Conservation (phyloP, 92 coral and sea anemone genomes). For the Palythoa grandiflora region DNA sequence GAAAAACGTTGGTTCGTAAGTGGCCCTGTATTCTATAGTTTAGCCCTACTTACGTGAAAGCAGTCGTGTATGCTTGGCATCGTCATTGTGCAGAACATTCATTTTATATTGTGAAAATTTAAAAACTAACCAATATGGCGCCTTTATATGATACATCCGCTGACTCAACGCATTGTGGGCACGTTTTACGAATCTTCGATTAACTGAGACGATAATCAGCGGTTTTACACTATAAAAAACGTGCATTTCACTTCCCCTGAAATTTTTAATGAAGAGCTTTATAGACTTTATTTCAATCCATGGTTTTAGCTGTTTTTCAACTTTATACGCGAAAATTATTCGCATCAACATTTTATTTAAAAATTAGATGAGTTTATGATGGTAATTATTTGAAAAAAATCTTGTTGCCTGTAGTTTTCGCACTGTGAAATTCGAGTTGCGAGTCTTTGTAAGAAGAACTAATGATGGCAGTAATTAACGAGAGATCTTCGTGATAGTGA, state of each 20-base stretch:
- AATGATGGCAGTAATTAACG: neutral
- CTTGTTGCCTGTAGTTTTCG: neutral
- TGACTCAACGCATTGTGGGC: constrained; percentile 13
- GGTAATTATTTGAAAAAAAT: neutral
- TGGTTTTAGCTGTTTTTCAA: neutral
- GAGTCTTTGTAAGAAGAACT: neutral
- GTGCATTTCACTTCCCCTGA: neutral
- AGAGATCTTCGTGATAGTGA: neutral
- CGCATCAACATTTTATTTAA: neutral
- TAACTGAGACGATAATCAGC: neutral
- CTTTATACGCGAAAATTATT: neutral
- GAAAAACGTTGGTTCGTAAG: too few species aligned
- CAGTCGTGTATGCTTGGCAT: constrained; percentile 87
- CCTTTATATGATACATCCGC: constrained; percentile 46
- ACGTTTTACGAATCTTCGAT: neutral
- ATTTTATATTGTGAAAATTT: neutral
- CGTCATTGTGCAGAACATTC: constrained; percentile 45
- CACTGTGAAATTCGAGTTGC: constrained; percentile 3
- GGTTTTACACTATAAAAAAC: constrained; percentile 9
- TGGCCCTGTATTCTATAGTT: too few species aligned
- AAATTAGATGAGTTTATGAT: neutral
- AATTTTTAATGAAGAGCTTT: too few species aligned
- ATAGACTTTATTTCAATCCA: neutral
- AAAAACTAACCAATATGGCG: constrained; percentile 60
- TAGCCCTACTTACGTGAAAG: constrained; percentile 64